Base-by-base conservation (phyloP, 1,140 invertebrate species). In the Bombus confusus region DNA sequence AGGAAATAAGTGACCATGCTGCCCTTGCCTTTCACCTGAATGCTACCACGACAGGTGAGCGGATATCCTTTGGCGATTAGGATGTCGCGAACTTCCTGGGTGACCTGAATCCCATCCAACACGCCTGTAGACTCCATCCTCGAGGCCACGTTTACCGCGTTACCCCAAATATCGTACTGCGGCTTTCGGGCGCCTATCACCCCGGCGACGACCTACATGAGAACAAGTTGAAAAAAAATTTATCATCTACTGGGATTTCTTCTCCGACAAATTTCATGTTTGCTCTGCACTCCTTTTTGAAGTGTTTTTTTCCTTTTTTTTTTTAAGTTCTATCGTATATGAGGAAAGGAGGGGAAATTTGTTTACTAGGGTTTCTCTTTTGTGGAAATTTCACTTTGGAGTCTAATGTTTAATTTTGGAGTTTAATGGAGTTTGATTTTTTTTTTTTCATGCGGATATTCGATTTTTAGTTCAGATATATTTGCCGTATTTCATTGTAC, bases 1-100 rank as follows among this genome's bases (percentile, higher is more conserved):
- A 98, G 95, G 93, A 99, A 98, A 95, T 98, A 99, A 0, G 98
- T 99, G n/a, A 98, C 96, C 98, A 99, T 99, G 69, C 98, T 97
- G 1, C 98, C 98, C 95, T 99, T 99, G 37, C 98, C 98, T 95
- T 99, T 99, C 5, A 99, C 98, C 88, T 98, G 97, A 34, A 99
- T 97, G 9, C 96, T 97, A 1, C 98, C 98, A 25, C 98, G 96
- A 93, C 97, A 98, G 3, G 96, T 96, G 15, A 98, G 95, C 59
- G 96, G 96, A 93, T 97, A 98, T 66, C 97, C 97, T 83, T 97
- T 97, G 3, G 95, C 92, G 81, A 96, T 94, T 22, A 98, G 94
- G 88, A 98, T 97, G 91, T 98, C 96, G 89, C 97, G 97, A 41
- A 98, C 96, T 95, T 99, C 98, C 92, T 98, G 96, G 2, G 98